phyloP scores from a whole-genome alignment of 2,113 vertebrate genomes.

The Perognathus longimembris region DNA sequence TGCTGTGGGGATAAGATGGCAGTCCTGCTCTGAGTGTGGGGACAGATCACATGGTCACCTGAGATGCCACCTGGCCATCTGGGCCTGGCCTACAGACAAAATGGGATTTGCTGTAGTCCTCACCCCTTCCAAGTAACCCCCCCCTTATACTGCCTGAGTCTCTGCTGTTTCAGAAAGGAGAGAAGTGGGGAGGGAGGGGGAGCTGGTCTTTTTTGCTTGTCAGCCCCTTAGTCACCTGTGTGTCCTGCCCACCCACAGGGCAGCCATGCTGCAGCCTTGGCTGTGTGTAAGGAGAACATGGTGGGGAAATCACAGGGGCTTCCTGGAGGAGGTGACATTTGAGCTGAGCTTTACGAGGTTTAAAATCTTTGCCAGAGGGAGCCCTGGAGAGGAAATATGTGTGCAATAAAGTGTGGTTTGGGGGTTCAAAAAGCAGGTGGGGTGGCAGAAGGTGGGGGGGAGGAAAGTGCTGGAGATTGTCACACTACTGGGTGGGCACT shows the following conservation, averaged over 20 bases:
- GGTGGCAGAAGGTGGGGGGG: background rate
- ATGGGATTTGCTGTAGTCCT: background rate
- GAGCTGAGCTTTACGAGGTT: background rate
- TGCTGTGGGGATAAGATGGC: background rate
- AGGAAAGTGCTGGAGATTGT: background rate
- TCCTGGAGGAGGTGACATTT: background rate
- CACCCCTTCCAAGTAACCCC: background rate
- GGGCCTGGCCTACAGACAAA: background rate
- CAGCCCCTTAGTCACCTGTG: fast-evolving
- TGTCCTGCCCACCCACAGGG: background rate
- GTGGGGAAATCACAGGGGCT: background rate
- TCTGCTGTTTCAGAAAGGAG: too few relatives aligned
- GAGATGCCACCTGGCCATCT: background rate
- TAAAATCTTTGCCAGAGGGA: background rate
- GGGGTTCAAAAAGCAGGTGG: too few relatives aligned
- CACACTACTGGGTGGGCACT: background rate
- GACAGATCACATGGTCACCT: background rate
- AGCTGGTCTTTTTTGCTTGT: too few relatives aligned
- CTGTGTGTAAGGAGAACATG: background rate
- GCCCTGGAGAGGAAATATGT: background rate
- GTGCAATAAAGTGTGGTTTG: too few relatives aligned
- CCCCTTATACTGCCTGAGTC: too few relatives aligned
- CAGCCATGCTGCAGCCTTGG: background rate
- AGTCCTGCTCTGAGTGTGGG: background rate
- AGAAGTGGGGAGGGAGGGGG: background rate